Conservation (phyloP, 2,797 vertebrate species). For the Selene dorsalis region DNA sequence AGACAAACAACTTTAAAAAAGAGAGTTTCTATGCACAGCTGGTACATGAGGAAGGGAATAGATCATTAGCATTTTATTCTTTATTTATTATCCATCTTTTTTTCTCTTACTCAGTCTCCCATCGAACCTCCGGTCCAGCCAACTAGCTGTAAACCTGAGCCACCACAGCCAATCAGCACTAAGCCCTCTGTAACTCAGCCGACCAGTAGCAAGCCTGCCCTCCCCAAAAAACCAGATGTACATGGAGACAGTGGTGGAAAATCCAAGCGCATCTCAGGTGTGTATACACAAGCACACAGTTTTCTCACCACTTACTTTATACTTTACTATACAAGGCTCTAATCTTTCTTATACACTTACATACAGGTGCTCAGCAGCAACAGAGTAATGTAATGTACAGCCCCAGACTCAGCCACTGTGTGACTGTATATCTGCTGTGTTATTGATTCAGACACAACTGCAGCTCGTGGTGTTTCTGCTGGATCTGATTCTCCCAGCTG, state of each 20-base stretch:
- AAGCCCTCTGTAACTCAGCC: slow-evolving; percentile 58
- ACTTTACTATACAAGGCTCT: no score
- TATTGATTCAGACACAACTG: slow-evolving; percentile 67
- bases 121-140: slow-evolving; percentile 43
- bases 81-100: background rate
- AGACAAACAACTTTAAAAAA: background rate
- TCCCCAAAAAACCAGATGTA: slow-evolving; percentile 73
- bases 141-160: slow-evolving; percentile 45
- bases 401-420: no score
- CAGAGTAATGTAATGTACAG: no score
- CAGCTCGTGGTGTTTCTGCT: slow-evolving; percentile 37
- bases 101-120: slow-evolving; percentile 42
- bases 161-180: slow-evolving; percentile 41
- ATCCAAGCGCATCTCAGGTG: slow-evolving; percentile 67
- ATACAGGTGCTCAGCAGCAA: background rate
- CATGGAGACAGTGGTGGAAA: slow-evolving; percentile 75
- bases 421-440: slow-evolving; percentile 25
- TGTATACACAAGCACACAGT: background rate
- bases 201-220: slow-evolving; percentile 63
- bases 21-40: background rate
- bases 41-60: no score
- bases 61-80: background rate
- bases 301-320: background rate
- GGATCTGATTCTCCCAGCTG: slow-evolving; percentile 82
- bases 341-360: background rate